phyloP scores from a whole-genome alignment of 2,888 invertebrate species.

The Agrypnus murinus region DNA sequence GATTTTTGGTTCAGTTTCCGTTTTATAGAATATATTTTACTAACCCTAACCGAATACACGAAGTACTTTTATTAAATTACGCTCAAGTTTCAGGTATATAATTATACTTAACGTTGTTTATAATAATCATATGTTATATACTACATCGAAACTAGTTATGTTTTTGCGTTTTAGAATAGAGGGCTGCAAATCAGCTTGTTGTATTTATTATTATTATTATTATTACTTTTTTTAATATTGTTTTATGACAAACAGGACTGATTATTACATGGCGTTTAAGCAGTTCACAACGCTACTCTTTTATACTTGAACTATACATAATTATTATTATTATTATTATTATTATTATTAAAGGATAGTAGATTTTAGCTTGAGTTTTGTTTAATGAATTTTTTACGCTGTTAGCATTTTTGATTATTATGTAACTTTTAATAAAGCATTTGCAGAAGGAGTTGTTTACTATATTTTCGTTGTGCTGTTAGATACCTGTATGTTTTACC shows the following conservation, averaged over 20 bases:
- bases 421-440: slow-evolving; percentile 60
- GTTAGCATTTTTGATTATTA: slow-evolving; percentile 59
- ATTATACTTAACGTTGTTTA: slow-evolving; percentile 27
- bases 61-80: slow-evolving; percentile 42
- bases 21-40: slow-evolving; percentile 48
- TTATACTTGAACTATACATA: slow-evolving; percentile 1
- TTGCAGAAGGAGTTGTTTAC: slow-evolving; percentile 58
- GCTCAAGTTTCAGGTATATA: slow-evolving; percentile 49
- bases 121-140: slow-evolving; percentile 8
- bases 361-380: slow-evolving; percentile 49
- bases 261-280: slow-evolving; percentile 25
- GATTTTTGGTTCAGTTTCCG: slow-evolving; percentile 55
- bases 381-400: slow-evolving; percentile 65
- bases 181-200: slow-evolving; percentile 52
- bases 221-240: slow-evolving; percentile 55
- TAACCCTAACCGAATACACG: slow-evolving; percentile 39
- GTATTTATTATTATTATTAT: no score
- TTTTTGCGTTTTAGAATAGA: slow-evolving; percentile 54
- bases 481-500: slow-evolving; percentile 50
- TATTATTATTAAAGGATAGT: slow-evolving; percentile 28
- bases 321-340: no score
- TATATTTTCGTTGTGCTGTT: slow-evolving; percentile 60
- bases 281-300: slow-evolving; percentile 24
- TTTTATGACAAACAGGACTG: slow-evolving; percentile 40
- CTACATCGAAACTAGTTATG: slow-evolving; percentile 45